Percentiles rank a stretch among this genome's conserved stretches.
phyloP scores from a whole-genome alignment of 2,888 invertebrate species.

The Myopa testacea region DNA sequence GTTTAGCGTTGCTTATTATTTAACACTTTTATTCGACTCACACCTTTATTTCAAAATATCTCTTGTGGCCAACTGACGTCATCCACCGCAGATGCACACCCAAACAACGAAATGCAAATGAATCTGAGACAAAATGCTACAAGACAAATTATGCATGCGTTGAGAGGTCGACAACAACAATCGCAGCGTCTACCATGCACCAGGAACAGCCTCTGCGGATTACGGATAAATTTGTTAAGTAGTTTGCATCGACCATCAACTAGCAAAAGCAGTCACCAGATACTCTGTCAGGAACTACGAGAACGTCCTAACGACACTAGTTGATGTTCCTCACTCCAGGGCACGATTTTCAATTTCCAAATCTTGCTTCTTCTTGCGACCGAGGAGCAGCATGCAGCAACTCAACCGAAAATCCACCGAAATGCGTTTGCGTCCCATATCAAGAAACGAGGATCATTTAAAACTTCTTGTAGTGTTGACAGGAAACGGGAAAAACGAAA shows the following conservation, averaged over 20 bases:
- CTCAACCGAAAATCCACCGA: conserved; percentile 11
- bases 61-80: too few species aligned
- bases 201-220: background rate
- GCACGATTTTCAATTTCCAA: conserved; percentile 28
- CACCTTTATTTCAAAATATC: too few species aligned
- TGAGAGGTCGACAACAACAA: background rate
- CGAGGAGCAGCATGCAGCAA: background rate
- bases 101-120: conserved; percentile 16
- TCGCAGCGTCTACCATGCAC: background rate
- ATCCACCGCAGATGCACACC: too few species aligned
- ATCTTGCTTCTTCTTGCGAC: background rate
- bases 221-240: conserved; percentile 27
- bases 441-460: conserved; percentile 31
- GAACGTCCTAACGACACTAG: background rate
- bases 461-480: conserved; percentile 28
- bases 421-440: conserved; percentile 32
- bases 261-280: background rate
- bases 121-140: conserved; percentile 18
- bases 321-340: background rate
- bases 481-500: conserved; percentile 14
- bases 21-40: too few species aligned
- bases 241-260: conserved; percentile 8
- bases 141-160: conserved; percentile 28
- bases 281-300: background rate
- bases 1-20: too few species aligned